phyloP scores from a whole-genome alignment of 2,888 invertebrate species.

The Lacanobia oleracea region DNA sequence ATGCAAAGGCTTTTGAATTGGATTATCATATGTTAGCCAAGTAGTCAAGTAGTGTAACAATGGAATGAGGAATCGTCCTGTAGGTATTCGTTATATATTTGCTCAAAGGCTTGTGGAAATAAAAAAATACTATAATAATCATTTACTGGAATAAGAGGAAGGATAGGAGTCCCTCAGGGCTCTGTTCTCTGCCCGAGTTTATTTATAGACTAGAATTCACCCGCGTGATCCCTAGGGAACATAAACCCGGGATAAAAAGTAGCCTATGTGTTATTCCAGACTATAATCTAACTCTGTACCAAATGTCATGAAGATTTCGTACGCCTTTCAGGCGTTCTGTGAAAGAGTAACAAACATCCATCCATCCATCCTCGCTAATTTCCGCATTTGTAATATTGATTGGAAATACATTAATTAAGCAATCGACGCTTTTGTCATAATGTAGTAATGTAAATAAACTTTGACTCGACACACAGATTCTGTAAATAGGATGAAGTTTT shows the following conservation, averaged over 20 bases:
- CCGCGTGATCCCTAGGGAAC: too few species aligned
- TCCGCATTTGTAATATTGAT: too few species aligned
- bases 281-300: too few species aligned
- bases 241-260: too few species aligned
- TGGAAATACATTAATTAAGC: background rate
- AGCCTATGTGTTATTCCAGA: too few species aligned
- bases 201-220: conserved; percentile 9
- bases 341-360: too few species aligned
- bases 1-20: conserved; percentile 8
- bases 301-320: too few species aligned
- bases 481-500: background rate
- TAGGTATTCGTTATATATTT: background rate
- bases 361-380: too few species aligned
- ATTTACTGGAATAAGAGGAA: background rate
- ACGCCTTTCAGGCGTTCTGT: too few species aligned
- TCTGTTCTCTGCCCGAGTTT: background rate
- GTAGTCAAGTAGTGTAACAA: background rate
- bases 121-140: too few species aligned
- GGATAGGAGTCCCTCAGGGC: background rate
- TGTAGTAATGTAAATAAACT: too few species aligned
- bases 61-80: background rate
- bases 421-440: background rate
- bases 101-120: background rate
- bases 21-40: background rate
- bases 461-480: too few species aligned